Base-by-base conservation (phyloP, 2,888 invertebrate genomes). In the Papilio protenor region DNA sequence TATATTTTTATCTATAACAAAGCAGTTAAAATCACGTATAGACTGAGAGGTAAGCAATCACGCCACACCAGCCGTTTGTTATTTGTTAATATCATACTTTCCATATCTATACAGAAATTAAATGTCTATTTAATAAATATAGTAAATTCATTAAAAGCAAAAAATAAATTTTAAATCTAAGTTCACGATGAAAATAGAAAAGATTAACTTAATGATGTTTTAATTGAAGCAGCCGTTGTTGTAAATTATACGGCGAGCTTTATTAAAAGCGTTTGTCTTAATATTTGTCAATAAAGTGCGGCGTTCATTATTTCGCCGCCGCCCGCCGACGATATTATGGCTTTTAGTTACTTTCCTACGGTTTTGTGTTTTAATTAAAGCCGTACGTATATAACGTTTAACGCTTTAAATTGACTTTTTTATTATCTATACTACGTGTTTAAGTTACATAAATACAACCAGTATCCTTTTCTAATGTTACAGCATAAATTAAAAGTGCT, bases 201-300 rank as follows among this genome's bases (percentile, higher is more conserved):
- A 64, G 12, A 52, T 76, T 76, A 76, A 76, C 59, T 70, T 70
- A 40, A 70, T 66, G 69, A 76, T 23, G 70, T 14, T 57, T 55
- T 66, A 66, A 66, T 66, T n/a, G n/a, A 21, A 21, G 45, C 45
- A 21, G 66, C 45, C 1, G 33, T 8, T 2, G 66, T 1, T n/a
- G n/a, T 66, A 21, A 66, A 70, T 76, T 76, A 70, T 69, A 57
- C 75, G 75, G 77, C 72, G 21, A 64, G 64, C 77, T 72, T 72
- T 77, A 77, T 77, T 77, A 77, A 77, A 77, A 77, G 52, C 77
- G 77, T 77, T 77, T 55, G 55, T 77, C 77, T 77, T 77, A 73
- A 77, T 77, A 72, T 77, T 73, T 77, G 72, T 73, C 77, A 73
- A 77, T 77, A 77, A 77, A 77, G 52, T 64, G 77, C 55, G 52